phyloP scores from a whole-genome alignment of 2,888 invertebrate genomes.

The Melolontha melolontha region DNA sequence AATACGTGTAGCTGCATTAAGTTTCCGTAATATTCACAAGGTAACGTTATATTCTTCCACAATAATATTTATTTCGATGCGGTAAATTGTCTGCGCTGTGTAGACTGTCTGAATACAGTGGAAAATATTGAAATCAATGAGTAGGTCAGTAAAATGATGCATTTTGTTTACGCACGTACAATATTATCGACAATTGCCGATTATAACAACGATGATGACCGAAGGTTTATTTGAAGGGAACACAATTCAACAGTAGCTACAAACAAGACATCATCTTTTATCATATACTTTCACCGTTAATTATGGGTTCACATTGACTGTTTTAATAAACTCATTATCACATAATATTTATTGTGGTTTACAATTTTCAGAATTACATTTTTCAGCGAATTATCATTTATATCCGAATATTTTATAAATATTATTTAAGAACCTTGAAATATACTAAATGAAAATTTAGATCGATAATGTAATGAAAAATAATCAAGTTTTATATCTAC shows the following conservation, averaged over 20 bases:
- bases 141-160: slow-evolving; percentile 30
- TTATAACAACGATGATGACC: slow-evolving; percentile 24
- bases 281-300: not conserved
- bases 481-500: too few relatives aligned
- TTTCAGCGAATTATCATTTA: too few relatives aligned
- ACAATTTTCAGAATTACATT: too few relatives aligned
- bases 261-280: not conserved
- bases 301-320: not conserved
- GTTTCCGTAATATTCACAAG: too few relatives aligned
- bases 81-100: not conserved
- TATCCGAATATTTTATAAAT: too few relatives aligned
- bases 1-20: too few relatives aligned
- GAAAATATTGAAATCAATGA: slow-evolving; percentile 35
- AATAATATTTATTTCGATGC: not conserved
- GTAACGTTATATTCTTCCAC: too few relatives aligned
- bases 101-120: slow-evolving; percentile 11
- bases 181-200: slow-evolving; percentile 26
- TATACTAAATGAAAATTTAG: too few relatives aligned
- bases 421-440: too few relatives aligned
- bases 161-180: slow-evolving; percentile 31
- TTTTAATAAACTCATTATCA: not conserved
- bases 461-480: too few relatives aligned
- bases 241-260: not conserved
- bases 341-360: not conserved
- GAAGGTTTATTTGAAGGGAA: slow-evolving; percentile 17